Evolutionary conservation across 2,113 vertebrate species (phyloP), one percentile per base, ranked within the genome.

Genomic region (Eolophus roseicapilla): DNA sequence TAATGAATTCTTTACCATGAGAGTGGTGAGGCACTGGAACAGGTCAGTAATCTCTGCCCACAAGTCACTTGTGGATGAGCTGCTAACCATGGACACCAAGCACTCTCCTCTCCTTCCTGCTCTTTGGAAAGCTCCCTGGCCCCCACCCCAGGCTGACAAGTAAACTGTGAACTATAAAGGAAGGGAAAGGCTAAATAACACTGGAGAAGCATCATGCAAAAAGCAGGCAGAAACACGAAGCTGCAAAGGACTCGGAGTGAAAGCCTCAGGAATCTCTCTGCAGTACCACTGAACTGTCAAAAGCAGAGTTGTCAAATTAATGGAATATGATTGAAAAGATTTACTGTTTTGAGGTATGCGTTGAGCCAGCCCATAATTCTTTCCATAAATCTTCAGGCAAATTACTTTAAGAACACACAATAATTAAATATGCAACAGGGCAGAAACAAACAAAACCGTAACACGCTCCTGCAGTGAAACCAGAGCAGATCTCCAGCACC

Each of bases 381-480:
- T 64, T 24, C 78, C 14, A 12, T 46, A 77, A 63, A 55, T 65
- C 89, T 64, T 11, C 1, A 4, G 24, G 41, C 21, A 88, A 88
- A 73, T 41, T 44, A 60, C 50, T 71, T 84, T 29, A 92, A 83
- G 55, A 79, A 88, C 44, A 43, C 9, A 16, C 49, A 49, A 16
- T 41, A 82, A 90, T 70, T 85, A 94, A 92, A 83, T 14, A 86
- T 7, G n/a, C 63, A 77, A 31, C 49, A 37, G 28, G 29, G 23
- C 49, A 69, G 27, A 59, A n/a, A 6, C 33, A 52, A 88, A 59
- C 35, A 43, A 27, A 41, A 50, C 2, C 0, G 5, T 27, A 37
- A 5, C 18, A 11, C 0, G 0, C 43, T 47, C 29, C 20, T 3
- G 6, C 21, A 6, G 11, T 0, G 17, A 6, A 7, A 8, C 0